Conservation (phyloP, 2,113 vertebrate genomes). For the Platysteira castanea region DNA sequence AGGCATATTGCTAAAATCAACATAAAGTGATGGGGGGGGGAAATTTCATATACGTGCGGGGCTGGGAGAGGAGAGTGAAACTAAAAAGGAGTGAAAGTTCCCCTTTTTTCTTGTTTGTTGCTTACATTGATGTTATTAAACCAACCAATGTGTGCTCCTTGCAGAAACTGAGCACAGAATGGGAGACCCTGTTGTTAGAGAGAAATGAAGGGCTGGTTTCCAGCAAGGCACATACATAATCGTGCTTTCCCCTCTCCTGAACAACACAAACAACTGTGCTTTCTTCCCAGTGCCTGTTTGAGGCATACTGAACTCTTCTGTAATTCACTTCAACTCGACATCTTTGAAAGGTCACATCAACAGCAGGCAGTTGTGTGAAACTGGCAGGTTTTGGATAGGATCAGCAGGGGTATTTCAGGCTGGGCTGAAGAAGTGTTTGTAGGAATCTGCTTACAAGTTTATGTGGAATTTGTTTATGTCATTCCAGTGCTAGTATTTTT, state of each 20-base stretch:
- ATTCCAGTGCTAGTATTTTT: neutral
- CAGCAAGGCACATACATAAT: neutral
- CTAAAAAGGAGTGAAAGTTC: neutral
- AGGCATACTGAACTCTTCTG: conserved; percentile 6
- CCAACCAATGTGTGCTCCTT: neutral
- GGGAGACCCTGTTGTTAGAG: neutral
- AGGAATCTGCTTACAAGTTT: neutral
- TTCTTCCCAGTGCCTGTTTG: conserved; percentile 15
- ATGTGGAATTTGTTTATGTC: neutral
- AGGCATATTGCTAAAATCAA: neutral
- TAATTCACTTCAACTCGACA: neutral
- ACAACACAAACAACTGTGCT: neutral
- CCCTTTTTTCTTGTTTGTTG: neutral
- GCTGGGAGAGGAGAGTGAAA: neutral
- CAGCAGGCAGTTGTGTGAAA: conserved; percentile 34
- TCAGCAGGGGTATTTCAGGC: conserved; percentile 25
- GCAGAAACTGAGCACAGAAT: neutral
- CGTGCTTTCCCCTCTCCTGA: neutral
- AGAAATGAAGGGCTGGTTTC: conserved; percentile 21
- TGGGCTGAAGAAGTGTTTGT: neutral
- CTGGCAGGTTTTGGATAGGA: conserved; percentile 3
- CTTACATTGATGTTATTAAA: neutral
- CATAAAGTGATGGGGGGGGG: neutral
- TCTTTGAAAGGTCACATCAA: conserved; percentile 41
- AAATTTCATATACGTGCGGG: neutral